Evolutionary conservation across 2,888 invertebrate species (phyloP).

Genomic region (Meganola albula): DNA sequence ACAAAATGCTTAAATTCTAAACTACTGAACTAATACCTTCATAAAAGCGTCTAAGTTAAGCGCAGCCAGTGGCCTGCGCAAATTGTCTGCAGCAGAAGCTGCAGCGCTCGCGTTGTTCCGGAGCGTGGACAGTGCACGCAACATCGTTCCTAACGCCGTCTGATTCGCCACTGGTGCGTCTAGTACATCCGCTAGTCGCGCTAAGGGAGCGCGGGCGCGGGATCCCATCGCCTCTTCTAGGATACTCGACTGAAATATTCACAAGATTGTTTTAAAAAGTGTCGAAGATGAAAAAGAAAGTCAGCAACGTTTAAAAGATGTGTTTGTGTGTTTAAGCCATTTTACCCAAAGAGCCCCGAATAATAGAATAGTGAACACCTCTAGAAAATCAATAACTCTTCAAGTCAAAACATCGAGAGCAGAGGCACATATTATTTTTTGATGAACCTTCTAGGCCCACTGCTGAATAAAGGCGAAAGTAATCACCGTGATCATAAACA

Average conservation of each 20-base stretch:
- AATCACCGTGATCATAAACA: too few species aligned
- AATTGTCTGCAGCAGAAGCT: slow-evolving; percentile 85
- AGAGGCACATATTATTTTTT: too few species aligned
- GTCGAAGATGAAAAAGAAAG: not conserved
- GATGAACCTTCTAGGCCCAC: too few species aligned
- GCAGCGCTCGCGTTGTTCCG: slow-evolving; percentile 86
- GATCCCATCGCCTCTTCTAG: slow-evolving; percentile 85
- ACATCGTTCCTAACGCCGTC: slow-evolving; percentile 84
- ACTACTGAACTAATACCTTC: too few species aligned
- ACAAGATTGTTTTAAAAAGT: not conserved
- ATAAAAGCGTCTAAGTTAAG: slow-evolving; percentile 80
- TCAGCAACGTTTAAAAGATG: too few species aligned
- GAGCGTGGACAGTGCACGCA: slow-evolving; percentile 83
- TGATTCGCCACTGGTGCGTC: slow-evolving; percentile 87
- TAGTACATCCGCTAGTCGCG: slow-evolving; percentile 85
- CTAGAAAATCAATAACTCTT: too few species aligned
- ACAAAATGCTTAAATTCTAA: too few species aligned
- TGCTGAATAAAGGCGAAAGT: too few species aligned
- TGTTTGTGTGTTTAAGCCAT: too few species aligned
- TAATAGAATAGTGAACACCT: too few species aligned
- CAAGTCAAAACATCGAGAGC: too few species aligned
- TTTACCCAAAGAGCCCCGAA: too few species aligned
- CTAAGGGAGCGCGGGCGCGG: slow-evolving; percentile 83
- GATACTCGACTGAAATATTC: slow-evolving; percentile 80
- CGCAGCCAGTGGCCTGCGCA: slow-evolving; percentile 83